Conservation (phyloP, 1,140 invertebrate genomes). For the Thalassaphorura encarpata region DNA sequence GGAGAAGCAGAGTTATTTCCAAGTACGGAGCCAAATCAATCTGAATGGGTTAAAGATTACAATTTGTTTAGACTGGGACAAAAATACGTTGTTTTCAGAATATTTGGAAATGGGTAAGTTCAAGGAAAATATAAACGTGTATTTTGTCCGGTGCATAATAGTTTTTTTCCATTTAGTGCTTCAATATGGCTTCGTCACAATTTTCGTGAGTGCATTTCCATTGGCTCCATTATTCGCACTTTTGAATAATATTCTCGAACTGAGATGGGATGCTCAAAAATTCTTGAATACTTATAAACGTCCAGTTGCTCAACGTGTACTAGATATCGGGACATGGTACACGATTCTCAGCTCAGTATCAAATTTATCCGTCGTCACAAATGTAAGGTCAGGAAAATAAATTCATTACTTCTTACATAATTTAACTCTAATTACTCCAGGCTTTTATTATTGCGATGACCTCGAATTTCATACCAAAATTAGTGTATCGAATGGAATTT, state of each 20-base stretch:
- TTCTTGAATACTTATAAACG: conserved; percentile 68
- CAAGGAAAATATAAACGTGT: too few species aligned
- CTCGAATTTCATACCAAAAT: conserved; percentile 87
- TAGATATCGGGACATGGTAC: conserved; percentile 87
- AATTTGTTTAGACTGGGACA: conserved; percentile 76
- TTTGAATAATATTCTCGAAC: conserved; percentile 82
- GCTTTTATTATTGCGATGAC: conserved; percentile 98
- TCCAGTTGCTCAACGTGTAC: conserved; percentile 70
- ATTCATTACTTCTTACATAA: conserved; percentile 6
- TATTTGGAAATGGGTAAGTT: conserved; percentile 37
- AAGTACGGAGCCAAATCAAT: conserved; percentile 36
- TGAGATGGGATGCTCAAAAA: conserved; percentile 77
- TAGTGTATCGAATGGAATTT: conserved; percentile 57
- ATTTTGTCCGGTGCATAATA: too few species aligned
- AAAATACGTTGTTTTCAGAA: conserved; percentile 55
- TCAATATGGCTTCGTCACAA: conserved; percentile 73
- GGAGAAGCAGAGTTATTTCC: conserved; percentile 44
- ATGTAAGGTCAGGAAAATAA: conserved; percentile 49
- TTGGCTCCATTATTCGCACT: conserved; percentile 78
- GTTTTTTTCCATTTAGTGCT: not conserved
- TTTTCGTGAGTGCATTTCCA: conserved; percentile 83
- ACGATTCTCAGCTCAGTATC: conserved; percentile 78
- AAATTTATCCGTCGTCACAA: conserved; percentile 82
- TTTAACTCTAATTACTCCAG: conserved; percentile 43
- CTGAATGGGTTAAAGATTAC: conserved; percentile 84